Base-by-base conservation (phyloP, 2,888 invertebrate species). In the Nomada ferruginata region DNA sequence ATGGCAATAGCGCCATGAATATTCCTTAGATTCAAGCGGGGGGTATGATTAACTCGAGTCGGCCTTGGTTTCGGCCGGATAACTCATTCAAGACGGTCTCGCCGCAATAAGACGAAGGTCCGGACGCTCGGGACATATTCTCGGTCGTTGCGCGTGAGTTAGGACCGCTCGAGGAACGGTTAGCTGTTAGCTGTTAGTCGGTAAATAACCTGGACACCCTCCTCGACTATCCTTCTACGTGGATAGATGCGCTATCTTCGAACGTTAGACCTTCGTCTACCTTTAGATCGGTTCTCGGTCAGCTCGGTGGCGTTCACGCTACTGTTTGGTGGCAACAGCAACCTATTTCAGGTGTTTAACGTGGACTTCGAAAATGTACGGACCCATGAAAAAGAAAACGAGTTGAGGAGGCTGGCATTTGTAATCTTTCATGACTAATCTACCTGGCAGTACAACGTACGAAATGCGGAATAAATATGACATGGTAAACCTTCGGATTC, bases 41-140 rank as follows among this genome's bases (percentile, higher is more conserved):
- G 53, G 74, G 66, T 70, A 77, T 71, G 83, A 83, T 82, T 71
- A 82, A 83, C 70, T 63, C 44, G n/a, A 18, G 26, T 50, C 61
- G 29, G 57, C 36, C 55, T 64, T 10, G 84, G 66, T 74, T 68
- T 59, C n/a, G 71, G 23, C 66, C 70, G 83, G 87, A 87, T 88
- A 86, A 89, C 85, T 89, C 89, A 86, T 89, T 85, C 90, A 88
- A 89, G 88, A 85, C 86, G 83, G 84, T 82, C 82, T 83, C 77
- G 82, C 86, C 85, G 76, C 87, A 79, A 68, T 82, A 89, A 91
- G 92, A 92, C 91, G 92, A 91, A 92, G 92, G 92, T 92, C 88
- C 87, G 90, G 89, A 91, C 91, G 85, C 90, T 86, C 87, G 89
- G 91, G 91, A 91, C 91, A 87, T 90, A 91, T 91, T 91, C 90